Evolutionary conservation across 2,888 invertebrate species (phyloP), one percentile per base, ranked within the genome.

Genomic region (Trisateles emortualis): DNA sequence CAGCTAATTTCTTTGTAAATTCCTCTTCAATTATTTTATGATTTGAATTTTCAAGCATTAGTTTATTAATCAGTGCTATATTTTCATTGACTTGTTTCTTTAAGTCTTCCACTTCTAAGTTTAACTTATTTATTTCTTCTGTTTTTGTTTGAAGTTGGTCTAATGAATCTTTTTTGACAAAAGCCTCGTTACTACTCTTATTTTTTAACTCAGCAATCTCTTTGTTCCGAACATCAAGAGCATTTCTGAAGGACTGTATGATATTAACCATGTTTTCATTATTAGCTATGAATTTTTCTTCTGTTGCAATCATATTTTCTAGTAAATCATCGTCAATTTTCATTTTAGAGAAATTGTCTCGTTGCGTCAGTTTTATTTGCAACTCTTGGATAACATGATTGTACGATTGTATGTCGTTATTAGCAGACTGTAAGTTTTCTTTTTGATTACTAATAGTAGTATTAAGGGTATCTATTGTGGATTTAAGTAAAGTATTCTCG

Each of bases 261-360:
- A 92, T 80, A 54, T 88, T 88, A 68, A 72, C 83, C 45, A 92
- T 81, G 57, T 90, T 90, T 64, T 91, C 91, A 64, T 90, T 89
- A 61, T 87, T 91, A 10, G 87, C 80, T 42, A 88, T 78, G 52
- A 86, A 75, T 47, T 80, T 80, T 46, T 89, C 82, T 80, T 92
- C 92, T 51, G 82, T 87, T 1, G 77, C 70, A 45, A 90, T 78
- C 81, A 91, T 83, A 46, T 53, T 72, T 64, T 87, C 85, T 49
- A 90, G 60, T 26, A 78, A 52, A 39, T 52, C 68, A 19, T 88
- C 85, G 54, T 64, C 74, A 17, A 86, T 68, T 48, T 69, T 65
- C 6, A 78, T 36, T 46, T 68, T 72, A 1, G 66, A 52, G 26
- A 71, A 35, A 26, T 57, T 71, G 43, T 84, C 83, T 68, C 82